Evolutionary conservation across 2,888 invertebrate genomes (phyloP), one percentile per base, ranked within the genome.

Genomic region (Neria commutata): DNA sequence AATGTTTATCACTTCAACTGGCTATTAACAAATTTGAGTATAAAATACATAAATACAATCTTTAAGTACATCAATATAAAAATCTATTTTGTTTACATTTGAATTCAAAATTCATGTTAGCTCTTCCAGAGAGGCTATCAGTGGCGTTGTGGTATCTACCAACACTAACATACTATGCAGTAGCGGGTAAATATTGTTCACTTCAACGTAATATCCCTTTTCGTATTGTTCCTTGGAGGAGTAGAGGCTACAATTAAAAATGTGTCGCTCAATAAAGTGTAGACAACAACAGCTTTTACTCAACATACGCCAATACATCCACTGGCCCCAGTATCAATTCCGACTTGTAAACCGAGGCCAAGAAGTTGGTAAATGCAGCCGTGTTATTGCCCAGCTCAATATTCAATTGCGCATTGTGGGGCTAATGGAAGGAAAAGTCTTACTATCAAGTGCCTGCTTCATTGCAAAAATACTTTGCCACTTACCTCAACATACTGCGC

Each of bases 131-230:
- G 78, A 79, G 17, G 79, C 71, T 40, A 78, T 69, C 1, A 87
- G 73, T 1, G 86, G 87, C 0, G 85, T 85, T 1, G 88, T 88
- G 0, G 89, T 89, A 66, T 88, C 85, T 3, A 88, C 85, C 64
- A 87, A 80, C 4, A 89, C 80, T 53, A 87, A 83, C 6, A 88
- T 78, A 63, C 86, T 85, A 66, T 86, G 85, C 3, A 84, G 84
- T 61, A 86, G 80, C 2, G 86, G 85, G 70, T 83, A 84, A 24
- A 88, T 79, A 55, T 84, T 83, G 14, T 83, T 83, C 19, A 89
- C 77, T 50, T 83, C 83, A 3, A 88, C 83, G 54, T 84, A 83
- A 66, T 86, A 85, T 4, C 85, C 85, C 42, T 82, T 82, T 2
- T 82, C 77, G 25, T 84, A 75, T 72, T 86, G 86, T 52, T 83